Percentiles rank a stretch among this genome's conserved stretches.
Conservation (phyloP, 2,888 invertebrate species). For the Acheta domesticus region DNA sequence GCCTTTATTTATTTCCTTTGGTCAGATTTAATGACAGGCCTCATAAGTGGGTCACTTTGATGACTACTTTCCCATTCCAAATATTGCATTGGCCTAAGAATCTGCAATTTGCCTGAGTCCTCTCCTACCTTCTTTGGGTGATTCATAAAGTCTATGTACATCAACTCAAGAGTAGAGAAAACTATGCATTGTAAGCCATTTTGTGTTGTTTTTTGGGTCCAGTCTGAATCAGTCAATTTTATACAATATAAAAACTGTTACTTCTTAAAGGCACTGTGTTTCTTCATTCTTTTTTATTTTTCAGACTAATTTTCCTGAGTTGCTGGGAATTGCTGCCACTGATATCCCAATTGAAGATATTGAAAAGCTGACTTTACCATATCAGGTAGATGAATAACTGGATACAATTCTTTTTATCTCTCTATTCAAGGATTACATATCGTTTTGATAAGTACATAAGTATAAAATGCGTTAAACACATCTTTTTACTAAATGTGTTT, state of each 20-base stretch:
- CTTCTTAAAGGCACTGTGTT: not conserved
- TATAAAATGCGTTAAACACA: not conserved
- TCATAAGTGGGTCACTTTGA: too few species aligned
- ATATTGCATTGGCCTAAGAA: too few species aligned
- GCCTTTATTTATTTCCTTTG: too few species aligned
- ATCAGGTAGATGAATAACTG: slow-evolving; percentile 65
- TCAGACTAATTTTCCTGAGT: slow-evolving; percentile 77
- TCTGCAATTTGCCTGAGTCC: too few species aligned
- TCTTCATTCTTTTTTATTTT: slow-evolving; percentile 23
- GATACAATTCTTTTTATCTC: slow-evolving; percentile 35
- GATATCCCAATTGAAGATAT: slow-evolving; percentile 92
- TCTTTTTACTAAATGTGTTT: slow-evolving; percentile 37
- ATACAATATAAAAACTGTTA: not conserved
- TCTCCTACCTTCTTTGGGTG: too few species aligned
- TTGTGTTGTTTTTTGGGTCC: too few species aligned
- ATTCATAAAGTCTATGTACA: too few species aligned
- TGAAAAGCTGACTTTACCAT: slow-evolving; percentile 80
- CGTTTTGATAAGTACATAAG: not conserved
- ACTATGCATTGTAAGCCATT: too few species aligned
- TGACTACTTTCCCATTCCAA: too few species aligned
- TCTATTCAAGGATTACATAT: not conserved
- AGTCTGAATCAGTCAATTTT: too few species aligned
- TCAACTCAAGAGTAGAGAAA: too few species aligned
- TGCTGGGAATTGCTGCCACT: slow-evolving; percentile 94
- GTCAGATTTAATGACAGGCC: too few species aligned